Evolutionary conservation across 2,888 invertebrate species (phyloP).

Genomic region (Pterobdella sp.): DNA sequence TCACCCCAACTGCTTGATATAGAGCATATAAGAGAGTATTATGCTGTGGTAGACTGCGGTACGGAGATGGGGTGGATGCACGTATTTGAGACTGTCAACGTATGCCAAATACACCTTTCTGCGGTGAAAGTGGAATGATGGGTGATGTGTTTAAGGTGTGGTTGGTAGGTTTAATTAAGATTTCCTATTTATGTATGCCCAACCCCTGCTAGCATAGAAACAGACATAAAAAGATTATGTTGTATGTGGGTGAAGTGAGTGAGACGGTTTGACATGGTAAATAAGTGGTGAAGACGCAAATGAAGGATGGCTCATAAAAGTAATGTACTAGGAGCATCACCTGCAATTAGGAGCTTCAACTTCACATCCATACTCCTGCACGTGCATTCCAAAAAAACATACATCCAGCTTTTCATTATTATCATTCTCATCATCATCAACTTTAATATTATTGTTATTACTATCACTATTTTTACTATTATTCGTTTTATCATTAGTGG

Average conservation of each 20-base stretch:
- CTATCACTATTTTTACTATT: neutral
- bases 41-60: conserved; percentile 99
- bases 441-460: neutral
- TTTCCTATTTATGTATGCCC: too few species aligned
- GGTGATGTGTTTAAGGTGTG: too few species aligned
- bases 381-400: conserved; percentile 99
- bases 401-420: conserved; percentile 85
- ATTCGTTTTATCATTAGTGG: neutral
- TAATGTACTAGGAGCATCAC: conserved; percentile 36
- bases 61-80: conserved; percentile 87
- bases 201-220: too few species aligned
- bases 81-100: conserved; percentile 97
- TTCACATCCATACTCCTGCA: conserved; percentile 97
- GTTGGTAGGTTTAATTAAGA: too few species aligned
- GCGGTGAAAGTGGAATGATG: too few species aligned
- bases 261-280: neutral
- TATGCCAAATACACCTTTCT: conserved; percentile 97
- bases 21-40: conserved; percentile 92
- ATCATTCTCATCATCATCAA: neutral
- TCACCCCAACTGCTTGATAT: conserved; percentile 86
- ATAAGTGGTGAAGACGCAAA: neutral
- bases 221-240: too few species aligned
- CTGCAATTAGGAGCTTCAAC: conserved; percentile 83
- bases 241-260: neutral
- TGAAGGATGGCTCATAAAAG: neutral